These are phyloP conservation scores for Polyodon spathula DNA, from an alignment of 2,113 vertebrate species.

Conservation along the genomic window DNA sequence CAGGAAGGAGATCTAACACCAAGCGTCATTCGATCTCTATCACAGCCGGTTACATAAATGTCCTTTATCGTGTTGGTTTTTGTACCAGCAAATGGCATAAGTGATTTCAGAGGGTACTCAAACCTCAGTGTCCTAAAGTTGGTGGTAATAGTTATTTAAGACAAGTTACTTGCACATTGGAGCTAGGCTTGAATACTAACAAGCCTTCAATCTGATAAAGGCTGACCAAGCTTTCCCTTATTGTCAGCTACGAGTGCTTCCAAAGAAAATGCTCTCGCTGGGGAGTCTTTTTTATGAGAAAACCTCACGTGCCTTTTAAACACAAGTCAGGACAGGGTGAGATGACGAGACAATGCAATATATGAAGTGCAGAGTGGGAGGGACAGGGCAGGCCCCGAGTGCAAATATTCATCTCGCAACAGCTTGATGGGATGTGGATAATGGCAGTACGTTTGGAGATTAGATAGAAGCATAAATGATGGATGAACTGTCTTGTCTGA, in stretches of 20 bases:
- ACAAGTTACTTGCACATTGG: neutral
- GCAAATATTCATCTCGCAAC: slow-evolving; percentile 28
- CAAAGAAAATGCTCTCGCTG: neutral
- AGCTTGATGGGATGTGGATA: slow-evolving; percentile 22
- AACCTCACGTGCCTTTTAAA: slow-evolving; percentile 10
- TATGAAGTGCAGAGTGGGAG: slow-evolving; percentile 6
- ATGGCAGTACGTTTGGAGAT: slow-evolving; percentile 24
- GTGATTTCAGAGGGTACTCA: too few species aligned
- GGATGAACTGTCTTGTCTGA: slow-evolving; percentile 5
- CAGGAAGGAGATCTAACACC: too few species aligned
- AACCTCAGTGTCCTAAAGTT: too few species aligned
- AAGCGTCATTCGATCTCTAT: too few species aligned
- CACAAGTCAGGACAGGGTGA: slow-evolving; percentile 18
- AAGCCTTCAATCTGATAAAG: neutral
- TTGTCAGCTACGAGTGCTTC: neutral
- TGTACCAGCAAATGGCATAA: too few species aligned
- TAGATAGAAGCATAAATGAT: slow-evolving; percentile 16
- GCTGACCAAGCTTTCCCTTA: neutral
- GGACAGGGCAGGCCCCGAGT: slow-evolving; percentile 15
- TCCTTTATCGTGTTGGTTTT: too few species aligned
- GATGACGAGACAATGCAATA: neutral
- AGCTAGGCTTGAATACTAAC: neutral
- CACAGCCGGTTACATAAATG: too few species aligned
- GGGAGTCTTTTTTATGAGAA: neutral
- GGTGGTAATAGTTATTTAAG: too few species aligned